Base-by-base conservation (phyloP, 2,113 vertebrate species). In the Sinocyclocheilus anshuiensis region DNA sequence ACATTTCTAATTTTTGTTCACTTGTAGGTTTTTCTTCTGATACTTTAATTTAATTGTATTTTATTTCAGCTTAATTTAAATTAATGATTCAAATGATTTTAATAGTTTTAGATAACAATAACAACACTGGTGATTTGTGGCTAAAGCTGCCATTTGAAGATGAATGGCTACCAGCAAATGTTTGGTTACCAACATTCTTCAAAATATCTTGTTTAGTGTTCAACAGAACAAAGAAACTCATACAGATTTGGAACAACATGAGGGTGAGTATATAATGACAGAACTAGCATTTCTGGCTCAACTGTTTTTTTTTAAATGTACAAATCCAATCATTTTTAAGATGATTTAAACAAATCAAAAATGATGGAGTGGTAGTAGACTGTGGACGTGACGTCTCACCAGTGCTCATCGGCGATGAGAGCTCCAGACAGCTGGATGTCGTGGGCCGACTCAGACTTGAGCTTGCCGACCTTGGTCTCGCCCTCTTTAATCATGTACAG, bases 401-500 rank as follows among this genome's bases (percentile, higher is more conserved):
- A 99, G 87, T 99, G 98, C 55, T 97, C 92, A 86, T 97, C 96
- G 29, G 97, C 96, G 74, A 99, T 98, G 72, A 99, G 95, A 18
- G 95, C 96, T 9, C 98, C 98, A 0, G 96, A 95, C 77, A 99
- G 93, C 91, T 97, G 97, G 83, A 99, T 99, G 85, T 98, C 97
- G 11, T 96, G 96, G 85, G 85, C 88, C 0, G 95, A 97, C 85
- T 92, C 89, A 3, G 94, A 92, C 48, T 91, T 94, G 16, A 93
- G 90, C 80, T 96, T 98, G 48, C 98, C 98, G 39, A 98, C 97
- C 0, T 96, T 97, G 65, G 97, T 99, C 80, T 91, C 92, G 42
- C 97, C 98, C 93, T 97, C 97, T 91, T 97, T 97, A 82, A 99
- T 96, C 97, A 98, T 97, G 88, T 99, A 99, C 4, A 99, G 91